Evolutionary conservation across 2,888 invertebrate genomes (phyloP).

Genomic region (Idaea biselata): DNA sequence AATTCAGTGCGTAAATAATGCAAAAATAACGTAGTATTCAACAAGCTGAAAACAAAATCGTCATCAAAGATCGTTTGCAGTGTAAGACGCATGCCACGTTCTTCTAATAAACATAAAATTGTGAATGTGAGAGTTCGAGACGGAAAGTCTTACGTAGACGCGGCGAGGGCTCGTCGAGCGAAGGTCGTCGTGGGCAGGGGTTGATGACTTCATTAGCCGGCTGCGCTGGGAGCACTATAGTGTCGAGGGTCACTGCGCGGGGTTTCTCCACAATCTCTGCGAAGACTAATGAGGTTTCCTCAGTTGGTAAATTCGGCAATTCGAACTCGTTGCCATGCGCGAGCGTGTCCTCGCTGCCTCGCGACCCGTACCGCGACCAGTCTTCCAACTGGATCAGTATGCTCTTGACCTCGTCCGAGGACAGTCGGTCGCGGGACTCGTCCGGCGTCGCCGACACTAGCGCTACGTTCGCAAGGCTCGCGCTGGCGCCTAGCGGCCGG

Average conservation of each 20-base stretch:
- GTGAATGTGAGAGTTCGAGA: background rate
- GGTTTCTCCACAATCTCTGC: conserved; percentile 77
- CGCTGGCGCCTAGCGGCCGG: conserved; percentile 35
- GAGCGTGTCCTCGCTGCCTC: conserved; percentile 70
- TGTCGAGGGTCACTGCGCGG: conserved; percentile 63
- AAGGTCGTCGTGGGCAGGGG: background rate
- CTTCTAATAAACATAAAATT: background rate
- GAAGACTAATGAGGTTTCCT: conserved; percentile 60
- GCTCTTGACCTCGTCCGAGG: conserved; percentile 72
- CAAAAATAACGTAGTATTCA: background rate
- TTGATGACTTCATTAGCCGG: background rate
- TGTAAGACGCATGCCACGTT: background rate
- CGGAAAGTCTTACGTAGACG: background rate
- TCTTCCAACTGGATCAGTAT: conserved; percentile 72
- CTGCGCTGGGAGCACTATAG: conserved; percentile 35
- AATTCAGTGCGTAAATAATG: background rate
- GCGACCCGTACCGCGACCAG: conserved; percentile 74
- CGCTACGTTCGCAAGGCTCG: conserved; percentile 63
- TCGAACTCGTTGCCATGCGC: conserved; percentile 74
- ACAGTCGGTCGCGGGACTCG: conserved; percentile 44
- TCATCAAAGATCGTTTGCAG: background rate
- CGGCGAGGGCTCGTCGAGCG: background rate
- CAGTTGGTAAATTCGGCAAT: conserved; percentile 67
- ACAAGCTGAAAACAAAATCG: background rate
- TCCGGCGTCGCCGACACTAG: background rate